These are phyloP conservation scores for Neomonachus schauinslandi DNA, from an alignment of 2,113 vertebrate species.

Conservation along the genomic window DNA sequence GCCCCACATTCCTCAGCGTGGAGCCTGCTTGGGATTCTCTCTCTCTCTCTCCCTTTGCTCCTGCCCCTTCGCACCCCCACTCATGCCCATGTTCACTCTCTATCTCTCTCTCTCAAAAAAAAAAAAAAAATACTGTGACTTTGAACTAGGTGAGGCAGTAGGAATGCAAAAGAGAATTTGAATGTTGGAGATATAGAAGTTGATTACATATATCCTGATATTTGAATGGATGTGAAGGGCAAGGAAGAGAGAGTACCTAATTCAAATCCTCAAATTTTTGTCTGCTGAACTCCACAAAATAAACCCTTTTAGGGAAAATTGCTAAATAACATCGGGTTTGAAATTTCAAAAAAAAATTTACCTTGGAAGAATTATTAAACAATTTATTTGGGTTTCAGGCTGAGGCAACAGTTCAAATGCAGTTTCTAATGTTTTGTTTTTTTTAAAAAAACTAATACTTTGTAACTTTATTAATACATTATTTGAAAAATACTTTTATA, in stretches of 20 bases:
- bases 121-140: neutral
- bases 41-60: neutral
- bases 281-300: neutral
- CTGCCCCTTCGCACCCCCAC: too few relatives aligned
- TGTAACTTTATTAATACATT: neutral
- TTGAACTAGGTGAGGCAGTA: neutral
- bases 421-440: neutral
- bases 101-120: neutral
- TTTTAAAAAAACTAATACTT: neutral
- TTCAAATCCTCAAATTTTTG: neutral
- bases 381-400: neutral
- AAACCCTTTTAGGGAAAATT: neutral
- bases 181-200: neutral
- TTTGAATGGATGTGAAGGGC: neutral
- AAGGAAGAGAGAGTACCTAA: neutral
- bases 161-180: slow-evolving; percentile 8
- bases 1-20: neutral
- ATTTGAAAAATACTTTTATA: neutral
- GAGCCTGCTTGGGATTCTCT: neutral
- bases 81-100: neutral
- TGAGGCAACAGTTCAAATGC: neutral
- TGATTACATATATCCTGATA: neutral
- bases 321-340: neutral
- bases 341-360: slow-evolving; percentile 9
- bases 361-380: neutral